A percentile compares a stretch with the other conserved stretches of the same genome.
phyloP scores from a whole-genome alignment of 2,888 invertebrate species.

The Sminthurinus aureus region DNA sequence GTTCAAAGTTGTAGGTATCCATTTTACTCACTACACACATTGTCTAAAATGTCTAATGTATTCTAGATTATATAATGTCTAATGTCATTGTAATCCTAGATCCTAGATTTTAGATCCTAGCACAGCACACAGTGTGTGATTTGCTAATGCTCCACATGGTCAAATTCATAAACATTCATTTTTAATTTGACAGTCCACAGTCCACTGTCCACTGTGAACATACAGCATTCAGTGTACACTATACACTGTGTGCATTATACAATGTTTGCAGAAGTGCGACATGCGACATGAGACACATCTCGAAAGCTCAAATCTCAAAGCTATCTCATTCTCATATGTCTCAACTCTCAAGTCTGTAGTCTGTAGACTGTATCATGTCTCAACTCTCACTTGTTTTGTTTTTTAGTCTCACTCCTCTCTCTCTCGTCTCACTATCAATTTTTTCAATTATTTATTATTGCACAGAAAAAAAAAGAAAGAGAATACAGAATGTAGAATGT shows the following conservation, averaged over 20 bases:
- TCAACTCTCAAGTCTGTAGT: too few relatives aligned
- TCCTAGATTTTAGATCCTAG: too few relatives aligned
- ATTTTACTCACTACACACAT: too few relatives aligned
- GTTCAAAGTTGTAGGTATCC: too few relatives aligned
- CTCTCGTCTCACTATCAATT: neutral
- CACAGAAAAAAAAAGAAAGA: neutral
- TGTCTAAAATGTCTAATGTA: too few relatives aligned
- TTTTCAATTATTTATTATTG: neutral
- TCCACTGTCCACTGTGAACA: neutral
- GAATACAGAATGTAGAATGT: neutral
- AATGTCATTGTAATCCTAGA: too few relatives aligned
- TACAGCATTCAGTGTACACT: too few relatives aligned
- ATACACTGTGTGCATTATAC: neutral
- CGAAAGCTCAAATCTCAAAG: neutral
- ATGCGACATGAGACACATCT: too few relatives aligned
- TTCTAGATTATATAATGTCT: too few relatives aligned
- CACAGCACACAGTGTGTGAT: neutral
- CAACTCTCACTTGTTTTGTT: neutral
- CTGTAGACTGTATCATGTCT: too few relatives aligned
- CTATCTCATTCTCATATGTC: neutral
- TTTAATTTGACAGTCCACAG: neutral
- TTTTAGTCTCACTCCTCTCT: slow-evolving; percentile 3
- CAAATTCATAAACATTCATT: slow-evolving; percentile 1
- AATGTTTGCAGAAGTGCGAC: neutral
- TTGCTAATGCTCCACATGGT: neutral